These are phyloP conservation scores for Ochropleura plecta DNA, from an alignment of 2,888 invertebrate genomes.

Conservation along the genomic window DNA sequence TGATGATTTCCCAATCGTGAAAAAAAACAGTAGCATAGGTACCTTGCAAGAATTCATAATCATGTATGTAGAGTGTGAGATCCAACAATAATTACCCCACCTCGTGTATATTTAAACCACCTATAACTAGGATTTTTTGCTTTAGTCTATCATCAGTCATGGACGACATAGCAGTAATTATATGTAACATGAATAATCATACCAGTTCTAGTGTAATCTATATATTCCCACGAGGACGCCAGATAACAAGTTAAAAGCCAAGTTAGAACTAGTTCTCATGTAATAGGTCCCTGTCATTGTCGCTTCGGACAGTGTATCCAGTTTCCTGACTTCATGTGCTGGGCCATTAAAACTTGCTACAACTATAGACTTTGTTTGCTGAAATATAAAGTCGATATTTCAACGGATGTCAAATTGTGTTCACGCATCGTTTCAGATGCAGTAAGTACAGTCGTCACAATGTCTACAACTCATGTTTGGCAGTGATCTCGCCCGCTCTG, in stretches of 20 bases:
- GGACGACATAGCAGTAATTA: conserved; percentile 58
- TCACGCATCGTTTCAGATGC: conserved; percentile 38
- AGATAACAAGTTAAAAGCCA: conserved; percentile 61
- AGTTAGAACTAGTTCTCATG: conserved; percentile 70
- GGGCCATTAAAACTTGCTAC: conserved; percentile 4
- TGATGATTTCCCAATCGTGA: too few relatives aligned
- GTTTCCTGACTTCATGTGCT: conserved; percentile 56
- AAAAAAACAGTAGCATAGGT: neutral
- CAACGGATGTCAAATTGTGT: conserved; percentile 7
- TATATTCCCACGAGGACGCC: conserved; percentile 61
- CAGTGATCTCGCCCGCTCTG: conserved; percentile 32
- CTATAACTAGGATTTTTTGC: conserved; percentile 42
- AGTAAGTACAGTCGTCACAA: conserved; percentile 52
- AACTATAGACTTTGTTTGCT: conserved; percentile 10
- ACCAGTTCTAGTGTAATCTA: conserved; percentile 49
- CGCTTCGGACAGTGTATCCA: conserved; percentile 68
- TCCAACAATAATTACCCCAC: conserved; percentile 50
- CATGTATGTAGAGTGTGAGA: conserved; percentile 48
- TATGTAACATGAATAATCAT: conserved; percentile 59
- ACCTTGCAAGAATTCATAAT: conserved; percentile 23
- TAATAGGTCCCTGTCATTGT: conserved; percentile 74
- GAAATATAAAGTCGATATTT: conserved; percentile 30
- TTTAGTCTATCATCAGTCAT: conserved; percentile 51
- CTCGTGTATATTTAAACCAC: conserved; percentile 56
- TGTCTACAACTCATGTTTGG: conserved; percentile 52